A percentile compares a stretch with the other conserved stretches of the same genome.
phyloP scores from a whole-genome alignment of 2,113 vertebrate species.

The Melanostigma gelatinosum region DNA sequence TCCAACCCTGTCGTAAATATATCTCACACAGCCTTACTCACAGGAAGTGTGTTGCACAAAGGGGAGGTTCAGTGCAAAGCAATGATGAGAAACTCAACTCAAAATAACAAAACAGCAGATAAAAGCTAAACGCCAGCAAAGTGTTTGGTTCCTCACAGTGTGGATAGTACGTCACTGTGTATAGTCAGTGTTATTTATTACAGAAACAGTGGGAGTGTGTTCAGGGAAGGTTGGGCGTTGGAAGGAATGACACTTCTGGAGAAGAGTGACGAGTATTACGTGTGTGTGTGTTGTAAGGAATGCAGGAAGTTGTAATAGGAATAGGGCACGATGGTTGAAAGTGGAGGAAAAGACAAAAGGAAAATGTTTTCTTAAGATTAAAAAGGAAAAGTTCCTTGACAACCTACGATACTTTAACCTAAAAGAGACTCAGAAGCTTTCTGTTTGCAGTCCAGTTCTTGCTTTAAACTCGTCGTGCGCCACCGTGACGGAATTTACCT shows the following conservation, averaged over 20 bases:
- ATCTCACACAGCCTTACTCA: constrained; percentile 21
- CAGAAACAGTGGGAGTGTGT: constrained; percentile 56
- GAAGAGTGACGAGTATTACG: constrained; percentile 26
- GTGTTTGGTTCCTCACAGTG: neutral
- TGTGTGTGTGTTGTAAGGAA: constrained; percentile 16
- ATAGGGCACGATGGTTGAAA: constrained; percentile 29
- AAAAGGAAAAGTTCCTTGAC: constrained; percentile 53
- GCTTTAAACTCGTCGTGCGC: neutral
- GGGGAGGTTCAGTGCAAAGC: constrained; percentile 16
- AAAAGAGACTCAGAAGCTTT: constrained; percentile 5
- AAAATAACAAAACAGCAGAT: constrained; percentile 34
- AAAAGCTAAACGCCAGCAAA: constrained; percentile 16
- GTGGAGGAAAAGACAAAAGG: constrained; percentile 60
- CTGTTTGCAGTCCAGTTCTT: neutral
- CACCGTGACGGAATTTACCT: neutral
- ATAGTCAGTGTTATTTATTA: constrained; percentile 45
- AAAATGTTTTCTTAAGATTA: constrained; percentile 38
- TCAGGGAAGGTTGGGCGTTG: constrained; percentile 47
- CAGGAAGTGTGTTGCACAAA: constrained; percentile 35
- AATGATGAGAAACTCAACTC: constrained; percentile 19
- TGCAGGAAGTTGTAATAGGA: constrained; percentile 56
- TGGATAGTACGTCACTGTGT: constrained; percentile 37
- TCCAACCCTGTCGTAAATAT: constrained; percentile 29
- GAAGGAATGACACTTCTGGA: constrained; percentile 34
- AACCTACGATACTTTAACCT: constrained; percentile 37